Conservation (phyloP, 2,113 vertebrate species). For the Actenoides hombroni region DNA sequence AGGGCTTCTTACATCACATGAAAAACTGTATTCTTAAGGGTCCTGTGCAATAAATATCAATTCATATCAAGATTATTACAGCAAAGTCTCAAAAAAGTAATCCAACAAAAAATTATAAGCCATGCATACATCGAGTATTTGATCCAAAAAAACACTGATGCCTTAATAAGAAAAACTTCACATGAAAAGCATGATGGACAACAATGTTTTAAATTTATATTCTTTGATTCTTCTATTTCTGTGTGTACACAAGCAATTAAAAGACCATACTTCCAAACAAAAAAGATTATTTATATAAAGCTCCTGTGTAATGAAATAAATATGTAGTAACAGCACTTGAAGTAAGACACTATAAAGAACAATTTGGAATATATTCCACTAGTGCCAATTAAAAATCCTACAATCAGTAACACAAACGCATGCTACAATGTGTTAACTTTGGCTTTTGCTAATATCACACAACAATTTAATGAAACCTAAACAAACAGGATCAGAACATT, state of each 20-base stretch:
- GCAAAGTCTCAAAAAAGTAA: neutral
- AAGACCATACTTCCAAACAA: neutral
- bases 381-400: neutral
- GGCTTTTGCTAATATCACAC: neutral
- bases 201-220: neutral
- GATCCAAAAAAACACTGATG: neutral
- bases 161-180: neutral
- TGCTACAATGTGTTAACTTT: neutral
- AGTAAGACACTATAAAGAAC: neutral
- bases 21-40: neutral
- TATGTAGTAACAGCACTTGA: neutral
- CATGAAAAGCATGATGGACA: neutral
- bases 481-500: neutral
- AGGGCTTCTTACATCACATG: neutral
- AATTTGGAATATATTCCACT: neutral
- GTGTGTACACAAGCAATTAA: neutral
- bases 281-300: neutral
- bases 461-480: neutral
- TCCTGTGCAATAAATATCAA: neutral
- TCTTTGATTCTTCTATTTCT: neutral
- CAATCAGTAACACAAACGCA: neutral
- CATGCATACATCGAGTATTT: neutral
- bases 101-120: neutral
- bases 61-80: neutral
- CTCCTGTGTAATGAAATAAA: neutral